Conservation (phyloP, 1,140 invertebrate genomes). For the Drosophila asahinai region DNA sequence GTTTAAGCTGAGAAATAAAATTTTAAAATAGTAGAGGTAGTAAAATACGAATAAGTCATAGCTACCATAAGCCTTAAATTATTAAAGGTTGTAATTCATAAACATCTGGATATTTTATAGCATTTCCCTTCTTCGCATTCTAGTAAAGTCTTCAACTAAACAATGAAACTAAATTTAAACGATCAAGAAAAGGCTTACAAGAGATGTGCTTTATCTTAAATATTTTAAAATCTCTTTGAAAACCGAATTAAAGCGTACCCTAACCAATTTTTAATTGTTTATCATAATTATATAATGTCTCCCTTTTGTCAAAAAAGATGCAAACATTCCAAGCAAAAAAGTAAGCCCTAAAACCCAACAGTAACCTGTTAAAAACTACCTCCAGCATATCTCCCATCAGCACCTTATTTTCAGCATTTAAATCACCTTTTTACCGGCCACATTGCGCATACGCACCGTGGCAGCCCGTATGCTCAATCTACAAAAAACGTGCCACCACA, state of each 20-base stretch:
- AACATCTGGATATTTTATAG: too few species aligned
- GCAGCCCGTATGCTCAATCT: conserved; percentile 17
- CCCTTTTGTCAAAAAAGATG: background rate
- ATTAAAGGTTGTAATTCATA: too few species aligned
- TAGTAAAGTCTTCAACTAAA: too few species aligned
- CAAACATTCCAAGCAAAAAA: background rate
- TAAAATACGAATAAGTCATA: background rate
- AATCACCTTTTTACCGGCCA: background rate
- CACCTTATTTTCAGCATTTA: background rate
- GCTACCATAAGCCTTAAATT: background rate
- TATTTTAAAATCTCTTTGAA: background rate
- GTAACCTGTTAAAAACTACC: background rate
- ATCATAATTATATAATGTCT: background rate
- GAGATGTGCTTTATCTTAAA: too few species aligned
- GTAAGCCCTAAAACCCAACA: background rate
- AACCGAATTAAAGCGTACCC: background rate
- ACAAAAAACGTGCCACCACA: conserved; percentile 28
- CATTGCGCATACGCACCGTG: conserved; percentile 36
- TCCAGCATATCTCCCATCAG: background rate
- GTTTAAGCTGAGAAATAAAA: too few species aligned
- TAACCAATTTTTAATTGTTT: background rate
- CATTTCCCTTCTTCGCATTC: too few species aligned
- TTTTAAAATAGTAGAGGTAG: background rate
- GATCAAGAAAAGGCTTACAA: too few species aligned
- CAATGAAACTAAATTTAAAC: background rate